Percentiles rank a stretch among this genome's conserved stretches.
phyloP scores from a whole-genome alignment of 2,797 vertebrate genomes.

The Accipiter fasciatus region DNA sequence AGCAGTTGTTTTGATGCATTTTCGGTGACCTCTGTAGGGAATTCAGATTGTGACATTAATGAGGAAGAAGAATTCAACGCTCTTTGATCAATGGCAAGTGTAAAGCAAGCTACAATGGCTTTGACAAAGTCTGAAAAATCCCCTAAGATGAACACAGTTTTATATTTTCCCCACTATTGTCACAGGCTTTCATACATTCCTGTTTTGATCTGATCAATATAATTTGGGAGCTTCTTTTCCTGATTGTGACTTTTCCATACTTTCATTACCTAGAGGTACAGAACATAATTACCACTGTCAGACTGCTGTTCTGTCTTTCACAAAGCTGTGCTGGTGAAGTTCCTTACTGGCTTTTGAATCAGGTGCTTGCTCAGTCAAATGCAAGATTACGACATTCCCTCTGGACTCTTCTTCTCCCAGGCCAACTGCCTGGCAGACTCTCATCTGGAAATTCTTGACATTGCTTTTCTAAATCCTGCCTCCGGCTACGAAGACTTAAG shows the following conservation, averaged over 20 bases:
- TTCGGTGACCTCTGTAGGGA: not conserved
- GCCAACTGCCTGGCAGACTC: constrained; percentile 8
- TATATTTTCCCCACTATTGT: not conserved
- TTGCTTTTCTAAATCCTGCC: constrained; percentile 41
- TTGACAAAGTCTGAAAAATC: not conserved
- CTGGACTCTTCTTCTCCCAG: not conserved
- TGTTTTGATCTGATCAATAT: not conserved
- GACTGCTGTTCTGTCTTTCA: not conserved
- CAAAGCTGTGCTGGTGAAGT: not conserved
- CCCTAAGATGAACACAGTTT: not conserved
- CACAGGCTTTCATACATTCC: not conserved
- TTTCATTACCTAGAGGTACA: not conserved
- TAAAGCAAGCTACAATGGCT: not conserved
- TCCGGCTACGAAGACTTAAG: constrained; percentile 19
- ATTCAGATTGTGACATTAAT: not conserved
- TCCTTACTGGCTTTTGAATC: constrained; percentile 11
- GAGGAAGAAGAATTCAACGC: not conserved
- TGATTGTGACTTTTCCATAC: not conserved
- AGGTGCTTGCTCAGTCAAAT: not conserved
- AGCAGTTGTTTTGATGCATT: not conserved
- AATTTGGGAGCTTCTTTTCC: not conserved
- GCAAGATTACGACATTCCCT: not conserved
- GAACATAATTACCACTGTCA: not conserved
- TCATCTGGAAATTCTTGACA: constrained; percentile 30
- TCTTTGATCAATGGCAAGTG: not conserved